Conservation (phyloP, 2,888 invertebrate species). For the Limnephilus lunatus region DNA sequence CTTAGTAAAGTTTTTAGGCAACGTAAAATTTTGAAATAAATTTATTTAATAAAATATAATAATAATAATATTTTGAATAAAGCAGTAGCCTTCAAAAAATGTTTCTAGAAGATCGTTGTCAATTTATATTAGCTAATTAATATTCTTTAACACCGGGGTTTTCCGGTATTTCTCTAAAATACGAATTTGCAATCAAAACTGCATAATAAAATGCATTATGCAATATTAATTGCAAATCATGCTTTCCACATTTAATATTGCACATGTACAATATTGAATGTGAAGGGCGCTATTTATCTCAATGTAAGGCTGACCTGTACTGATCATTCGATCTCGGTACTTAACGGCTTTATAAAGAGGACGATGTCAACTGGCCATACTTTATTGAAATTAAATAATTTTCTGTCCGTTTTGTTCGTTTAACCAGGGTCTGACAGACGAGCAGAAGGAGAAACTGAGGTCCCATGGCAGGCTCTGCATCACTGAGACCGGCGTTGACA, state of each 20-base stretch:
- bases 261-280: neutral
- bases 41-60: no score
- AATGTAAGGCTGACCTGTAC: neutral
- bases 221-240: neutral
- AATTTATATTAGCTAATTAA: no score
- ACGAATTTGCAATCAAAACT: neutral
- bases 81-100: no score
- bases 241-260: neutral
- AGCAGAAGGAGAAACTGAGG: slow-evolving; percentile 75
- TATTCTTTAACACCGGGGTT: neutral
- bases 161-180: neutral
- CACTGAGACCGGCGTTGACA: slow-evolving; percentile 73
- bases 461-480: slow-evolving; percentile 73
- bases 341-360: neutral
- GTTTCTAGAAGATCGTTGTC: no score
- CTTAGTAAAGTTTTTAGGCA: neutral
- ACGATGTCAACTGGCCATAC: neutral
- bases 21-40: neutral
- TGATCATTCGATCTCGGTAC: neutral
- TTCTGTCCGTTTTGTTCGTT: slow-evolving; percentile 69
- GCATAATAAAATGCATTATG: neutral
- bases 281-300: neutral
- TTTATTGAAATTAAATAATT: neutral
- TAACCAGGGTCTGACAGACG: slow-evolving; percentile 70
- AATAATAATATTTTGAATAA: no score